Conservation (phyloP, 92 coral and sea anemone species). For the Ricordea florida region DNA sequence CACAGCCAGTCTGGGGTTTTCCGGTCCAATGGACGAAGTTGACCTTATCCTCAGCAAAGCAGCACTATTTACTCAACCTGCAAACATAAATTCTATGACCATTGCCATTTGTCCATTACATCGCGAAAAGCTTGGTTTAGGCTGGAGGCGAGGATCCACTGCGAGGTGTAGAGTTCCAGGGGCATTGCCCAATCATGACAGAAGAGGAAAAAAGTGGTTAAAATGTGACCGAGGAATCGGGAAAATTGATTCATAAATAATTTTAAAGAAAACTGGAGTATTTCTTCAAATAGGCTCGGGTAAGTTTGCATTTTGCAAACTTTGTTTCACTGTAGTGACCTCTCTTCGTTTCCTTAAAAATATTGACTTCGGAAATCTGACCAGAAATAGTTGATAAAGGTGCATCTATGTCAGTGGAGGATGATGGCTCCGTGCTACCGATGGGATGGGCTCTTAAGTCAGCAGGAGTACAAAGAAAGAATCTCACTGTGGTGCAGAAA, state of each 20-base stretch:
- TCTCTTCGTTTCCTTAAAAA: too few relatives aligned
- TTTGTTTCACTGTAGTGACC: not conserved
- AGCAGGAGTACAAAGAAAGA: slow-evolving; percentile 18
- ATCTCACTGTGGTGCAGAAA: slow-evolving; percentile 46
- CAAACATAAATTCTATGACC: slow-evolving; percentile 18
- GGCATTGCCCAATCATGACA: slow-evolving; percentile 26
- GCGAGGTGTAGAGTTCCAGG: slow-evolving; percentile 34
- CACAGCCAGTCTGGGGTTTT: slow-evolving; percentile 15
- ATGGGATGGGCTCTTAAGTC: slow-evolving; percentile 72
- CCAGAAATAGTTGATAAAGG: not conserved
- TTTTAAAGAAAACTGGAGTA: slow-evolving; percentile 18
- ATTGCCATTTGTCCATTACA: slow-evolving; percentile 45
- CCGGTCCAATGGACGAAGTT: slow-evolving; percentile 32
- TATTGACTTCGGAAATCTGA: not conserved
- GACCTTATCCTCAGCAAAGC: slow-evolving; percentile 13
- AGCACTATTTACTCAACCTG: slow-evolving; percentile 27
- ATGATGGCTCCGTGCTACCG: not conserved
- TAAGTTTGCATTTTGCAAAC: slow-evolving; percentile 1
- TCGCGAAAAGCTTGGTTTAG: slow-evolving; percentile 49
- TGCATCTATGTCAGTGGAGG: not conserved
- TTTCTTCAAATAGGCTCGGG: slow-evolving; percentile 51
- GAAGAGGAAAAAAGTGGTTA: slow-evolving; percentile 35
- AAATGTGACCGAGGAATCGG: too few relatives aligned
- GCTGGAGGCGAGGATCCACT: slow-evolving; percentile 33
- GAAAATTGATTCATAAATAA: too few relatives aligned